Evolutionary conservation across 1,140 invertebrate genomes (phyloP), one percentile per base, ranked within the genome.

Genomic region (Bombus soroeensis): DNA sequence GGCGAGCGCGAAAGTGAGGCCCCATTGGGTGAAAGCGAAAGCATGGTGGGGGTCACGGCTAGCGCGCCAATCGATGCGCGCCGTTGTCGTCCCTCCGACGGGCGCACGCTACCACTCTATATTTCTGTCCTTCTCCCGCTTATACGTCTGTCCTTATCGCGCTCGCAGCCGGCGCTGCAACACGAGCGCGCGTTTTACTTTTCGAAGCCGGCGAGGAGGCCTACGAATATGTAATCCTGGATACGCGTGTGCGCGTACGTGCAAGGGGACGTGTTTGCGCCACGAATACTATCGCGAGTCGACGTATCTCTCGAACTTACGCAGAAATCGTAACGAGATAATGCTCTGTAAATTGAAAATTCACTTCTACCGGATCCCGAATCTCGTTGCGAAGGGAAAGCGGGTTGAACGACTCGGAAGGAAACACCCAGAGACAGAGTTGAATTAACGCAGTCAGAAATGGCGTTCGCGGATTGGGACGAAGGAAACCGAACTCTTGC

Each of bases 21-120:
- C 94, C 94, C 92, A 95, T 95, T 95, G 95, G 94, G 93, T 95
- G 95, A 95, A 95, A 95, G 95, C 93, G 95, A 95, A 95, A 95
- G 94, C 78, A 87, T 95, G 94, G 94, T 95, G 95, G 95, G 94
- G 94, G 94, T 94, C 94, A 95, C 92, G 94, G 94, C 94, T 94
- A 94, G 92, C 83, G 93, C 93, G 92, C 94, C 95, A 95, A 95
- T 95, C 95, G 94, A 95, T 95, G 95, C 90, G 88, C 93, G 87
- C 89, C 91, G 90, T 91, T 91, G 73, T 83, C 88, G 88, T 92
- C 88, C 90, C 91, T 79, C 82, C 81, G 74, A 34, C 81, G 43
- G 64, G 77, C 72, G 81, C 87, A 84, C 82, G 77, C 73, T 85
- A 83, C 89, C 76, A 37, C 85, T 68, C 76, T 57, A 34, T 88